Conservation (phyloP, 2,797 vertebrate genomes). For the Uromys caudimaculatus region DNA sequence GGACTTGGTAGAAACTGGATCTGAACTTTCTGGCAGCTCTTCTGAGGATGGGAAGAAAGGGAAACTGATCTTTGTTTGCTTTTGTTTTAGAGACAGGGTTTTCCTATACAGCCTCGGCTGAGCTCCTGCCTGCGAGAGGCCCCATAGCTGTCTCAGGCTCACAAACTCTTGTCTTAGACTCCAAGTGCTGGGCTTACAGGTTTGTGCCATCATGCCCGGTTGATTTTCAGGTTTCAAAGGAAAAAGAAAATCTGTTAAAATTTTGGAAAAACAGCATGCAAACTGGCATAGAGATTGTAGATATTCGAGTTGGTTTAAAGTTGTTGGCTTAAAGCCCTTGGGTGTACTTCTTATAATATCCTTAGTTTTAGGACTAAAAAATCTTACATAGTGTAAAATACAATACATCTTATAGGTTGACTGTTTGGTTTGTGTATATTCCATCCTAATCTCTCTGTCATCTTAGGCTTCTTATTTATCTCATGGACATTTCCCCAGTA, state of each 20-base stretch:
- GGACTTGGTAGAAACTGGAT: conserved; percentile 18
- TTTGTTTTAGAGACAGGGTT: neutral
- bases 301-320: conserved; percentile 4
- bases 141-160: neutral
- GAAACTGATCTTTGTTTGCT: conserved; percentile 41
- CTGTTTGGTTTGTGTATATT: conserved; percentile 10
- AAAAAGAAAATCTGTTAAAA: conserved; percentile 43
- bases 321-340: neutral
- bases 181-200: neutral
- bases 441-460: conserved; percentile 60
- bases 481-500: conserved; percentile 31
- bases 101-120: neutral
- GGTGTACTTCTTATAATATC: neutral
- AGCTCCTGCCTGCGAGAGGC: no score
- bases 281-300: neutral
- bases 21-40: conserved; percentile 18
- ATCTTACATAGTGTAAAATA: neutral
- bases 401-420: conserved; percentile 12
- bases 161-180: neutral
- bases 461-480: conserved; percentile 11
- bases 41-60: conserved; percentile 36
- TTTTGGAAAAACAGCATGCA: conserved; percentile 9
- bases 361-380: conserved; percentile 36
- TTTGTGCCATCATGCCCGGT: neutral
- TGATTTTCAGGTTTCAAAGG: conserved; percentile 30